Evolutionary conservation across 2,888 invertebrate species (phyloP), one percentile per base, ranked within the genome.

Genomic region (Epinotia bilunana): DNA sequence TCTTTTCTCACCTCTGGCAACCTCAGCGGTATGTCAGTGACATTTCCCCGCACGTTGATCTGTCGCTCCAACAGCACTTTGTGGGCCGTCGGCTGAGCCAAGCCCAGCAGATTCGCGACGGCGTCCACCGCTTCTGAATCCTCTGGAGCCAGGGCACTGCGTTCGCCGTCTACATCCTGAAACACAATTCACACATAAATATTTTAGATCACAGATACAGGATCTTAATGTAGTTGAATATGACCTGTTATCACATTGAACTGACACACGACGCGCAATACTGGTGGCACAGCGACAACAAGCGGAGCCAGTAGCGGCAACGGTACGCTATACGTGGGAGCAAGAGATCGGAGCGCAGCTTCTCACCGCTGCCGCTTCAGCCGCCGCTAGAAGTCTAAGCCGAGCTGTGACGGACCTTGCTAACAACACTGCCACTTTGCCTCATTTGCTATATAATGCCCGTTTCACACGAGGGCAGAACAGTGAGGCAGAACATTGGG

Each of bases 11-110:
- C 97, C 95, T 98, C 98, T 86, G 97, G 97, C 72, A 98, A 91
- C 84, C 98, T 97, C 62, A 98, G 92, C 4, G 98, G 98, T 82
- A 98, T 98, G 88, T 98, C 98, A 0, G 98, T 98, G 78, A 98
- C 98, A 87, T 98, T 98, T 3, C 98, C 98, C 11, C 98, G 95
- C 28, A 98, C 98, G 85, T 98, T 98, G 86, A 98, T 98, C 93
- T 98, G 98, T 23, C 98, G 89, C 83, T 95, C 95, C 39, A 98
- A 89, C 39, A 97, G 95, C 28, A 98, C 97, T 83, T 97, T 96
- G 72, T 95, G 95, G 13, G 98, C 95, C 80, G 97, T 97, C 69
- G 96, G 96, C 67, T 95, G 94, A 69, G 97, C 96, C 67, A 98
- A 91, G 0, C 98, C 98, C 74, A 98, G 91, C 72, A 98, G 91